Percentiles rank a stretch among this genome's conserved stretches.
Evolutionary conservation across 2,888 invertebrate species (phyloP).

Genomic region (Tanytarsus gracilentus): DNA sequence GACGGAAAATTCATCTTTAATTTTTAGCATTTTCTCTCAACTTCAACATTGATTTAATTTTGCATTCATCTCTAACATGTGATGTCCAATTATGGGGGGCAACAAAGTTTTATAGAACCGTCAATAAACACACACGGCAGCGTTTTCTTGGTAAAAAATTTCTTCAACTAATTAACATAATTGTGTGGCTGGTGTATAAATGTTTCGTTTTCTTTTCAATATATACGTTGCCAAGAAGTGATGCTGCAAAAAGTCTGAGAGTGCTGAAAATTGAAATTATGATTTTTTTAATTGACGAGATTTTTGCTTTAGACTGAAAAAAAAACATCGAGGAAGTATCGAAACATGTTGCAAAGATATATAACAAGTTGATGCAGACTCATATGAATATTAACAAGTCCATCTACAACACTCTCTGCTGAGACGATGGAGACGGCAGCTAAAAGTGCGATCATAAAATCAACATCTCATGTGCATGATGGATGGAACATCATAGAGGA

Average conservation of each 20-base stretch:
- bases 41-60: background rate
- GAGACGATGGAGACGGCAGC: no score
- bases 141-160: slow-evolving; percentile 25
- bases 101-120: slow-evolving; percentile 18
- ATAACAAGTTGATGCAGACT: no score
- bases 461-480: no score
- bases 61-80: background rate
- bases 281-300: slow-evolving; percentile 17
- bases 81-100: slow-evolving; percentile 7
- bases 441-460: no score
- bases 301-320: background rate
- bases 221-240: background rate
- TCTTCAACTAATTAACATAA: slow-evolving; percentile 28
- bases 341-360: background rate
- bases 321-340: background rate
- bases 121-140: slow-evolving; percentile 27
- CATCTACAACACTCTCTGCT: no score
- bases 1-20: background rate
- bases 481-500: no score
- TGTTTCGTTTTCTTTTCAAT: no score
- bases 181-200: slow-evolving; percentile 1
- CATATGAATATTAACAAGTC: no score
- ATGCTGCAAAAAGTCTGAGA: no score
- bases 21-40: background rate
- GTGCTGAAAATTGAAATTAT: background rate